Conservation (phyloP, 2,888 invertebrate species). For the Hartigia nigra region DNA sequence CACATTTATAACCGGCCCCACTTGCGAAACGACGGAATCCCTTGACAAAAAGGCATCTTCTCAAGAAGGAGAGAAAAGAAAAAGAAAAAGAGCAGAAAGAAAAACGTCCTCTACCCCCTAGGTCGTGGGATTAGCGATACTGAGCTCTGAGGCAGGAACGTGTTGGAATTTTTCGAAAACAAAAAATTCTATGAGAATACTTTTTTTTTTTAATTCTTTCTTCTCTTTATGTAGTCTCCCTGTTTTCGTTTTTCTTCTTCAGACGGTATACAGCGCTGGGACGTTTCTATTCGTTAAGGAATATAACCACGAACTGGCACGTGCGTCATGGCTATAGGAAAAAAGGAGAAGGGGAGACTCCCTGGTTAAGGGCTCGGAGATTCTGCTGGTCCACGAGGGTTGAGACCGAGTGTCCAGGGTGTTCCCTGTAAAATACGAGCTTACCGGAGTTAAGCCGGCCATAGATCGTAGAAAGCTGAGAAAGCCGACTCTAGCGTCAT, state of each 20-base stretch:
- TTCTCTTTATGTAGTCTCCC: neutral
- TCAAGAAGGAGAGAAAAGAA: slow-evolving; percentile 10
- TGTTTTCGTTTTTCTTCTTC: neutral
- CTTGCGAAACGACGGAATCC: slow-evolving; percentile 27
- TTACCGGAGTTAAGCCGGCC: slow-evolving; percentile 53
- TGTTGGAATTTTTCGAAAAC: neutral
- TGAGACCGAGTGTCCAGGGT: slow-evolving; percentile 19
- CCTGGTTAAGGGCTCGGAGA: neutral
- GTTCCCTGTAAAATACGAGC: slow-evolving; percentile 53
- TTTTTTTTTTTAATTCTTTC: too few relatives aligned
- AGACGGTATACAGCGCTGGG: neutral
- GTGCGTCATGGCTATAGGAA: neutral
- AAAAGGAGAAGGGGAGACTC: neutral
- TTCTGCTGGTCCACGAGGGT: slow-evolving; percentile 20
- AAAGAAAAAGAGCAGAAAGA: slow-evolving; percentile 8
- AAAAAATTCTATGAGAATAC: neutral
- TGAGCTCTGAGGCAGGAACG: neutral
- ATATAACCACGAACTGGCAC: neutral
- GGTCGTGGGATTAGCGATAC: neutral
- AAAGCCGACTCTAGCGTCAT: slow-evolving; percentile 32
- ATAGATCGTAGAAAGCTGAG: slow-evolving; percentile 54
- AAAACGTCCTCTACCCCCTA: neutral
- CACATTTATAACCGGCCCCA: slow-evolving; percentile 28
- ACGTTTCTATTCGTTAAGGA: neutral
- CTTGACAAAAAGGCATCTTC: slow-evolving; percentile 8